A percentile compares a stretch with the other conserved stretches of the same genome.
These are phyloP conservation scores for Apeira syringaria DNA, from an alignment of 2,888 invertebrate genomes.

Conservation along the genomic window DNA sequence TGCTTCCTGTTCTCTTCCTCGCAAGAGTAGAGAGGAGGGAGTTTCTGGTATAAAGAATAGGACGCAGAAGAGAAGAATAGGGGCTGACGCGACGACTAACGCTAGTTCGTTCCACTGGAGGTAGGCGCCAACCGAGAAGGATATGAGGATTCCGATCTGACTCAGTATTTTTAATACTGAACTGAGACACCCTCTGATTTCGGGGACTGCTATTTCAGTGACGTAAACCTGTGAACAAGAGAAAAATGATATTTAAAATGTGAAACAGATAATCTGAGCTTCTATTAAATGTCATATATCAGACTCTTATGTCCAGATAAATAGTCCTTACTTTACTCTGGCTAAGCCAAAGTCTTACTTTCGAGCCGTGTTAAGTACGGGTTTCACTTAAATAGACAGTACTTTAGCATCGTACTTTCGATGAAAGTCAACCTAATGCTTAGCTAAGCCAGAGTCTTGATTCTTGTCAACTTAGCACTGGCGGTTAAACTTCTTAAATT, in stretches of 20 bases:
- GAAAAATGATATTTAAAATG: slow-evolving; percentile 1
- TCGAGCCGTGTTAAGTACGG: too few species aligned
- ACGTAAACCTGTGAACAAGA: slow-evolving; percentile 89
- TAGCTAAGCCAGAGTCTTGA: too few species aligned
- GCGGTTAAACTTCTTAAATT: too few species aligned
- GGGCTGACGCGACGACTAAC: slow-evolving; percentile 89
- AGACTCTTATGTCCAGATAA: too few species aligned
- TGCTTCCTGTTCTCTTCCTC: slow-evolving; percentile 90
- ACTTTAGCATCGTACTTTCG: too few species aligned
- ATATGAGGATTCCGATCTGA: slow-evolving; percentile 92
- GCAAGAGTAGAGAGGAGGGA: slow-evolving; percentile 90
- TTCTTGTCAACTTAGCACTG: too few species aligned
- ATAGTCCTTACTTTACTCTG: too few species aligned
- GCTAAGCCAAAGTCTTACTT: too few species aligned
- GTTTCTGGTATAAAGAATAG: slow-evolving; percentile 94
- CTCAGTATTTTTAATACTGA: slow-evolving; percentile 93
- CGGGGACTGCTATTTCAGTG: slow-evolving; percentile 94
- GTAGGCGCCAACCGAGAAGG: slow-evolving; percentile 91
- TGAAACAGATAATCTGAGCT: too few species aligned
- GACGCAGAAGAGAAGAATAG: slow-evolving; percentile 88
- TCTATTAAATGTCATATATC: too few species aligned
- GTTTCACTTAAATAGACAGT: too few species aligned
- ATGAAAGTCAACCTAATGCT: too few species aligned
- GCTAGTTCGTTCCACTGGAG: slow-evolving; percentile 93
- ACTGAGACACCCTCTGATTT: slow-evolving; percentile 93